These are phyloP conservation scores for Scolopax bukidnonensis DNA, from an alignment of 2,797 vertebrate species.

Conservation along the genomic window DNA sequence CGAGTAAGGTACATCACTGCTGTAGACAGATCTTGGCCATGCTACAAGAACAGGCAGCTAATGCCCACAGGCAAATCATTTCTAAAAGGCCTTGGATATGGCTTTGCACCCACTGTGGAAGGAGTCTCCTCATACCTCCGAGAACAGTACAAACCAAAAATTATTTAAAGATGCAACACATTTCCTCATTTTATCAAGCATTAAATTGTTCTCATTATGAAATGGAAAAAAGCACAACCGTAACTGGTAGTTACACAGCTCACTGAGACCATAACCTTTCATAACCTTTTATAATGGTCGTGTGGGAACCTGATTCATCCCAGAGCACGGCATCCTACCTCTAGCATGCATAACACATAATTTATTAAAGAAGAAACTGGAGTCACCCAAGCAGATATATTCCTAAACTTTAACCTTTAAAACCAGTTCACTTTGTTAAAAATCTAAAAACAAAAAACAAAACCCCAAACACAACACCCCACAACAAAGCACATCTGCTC, in stretches of 20 bases:
- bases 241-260: neutral
- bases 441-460: neutral
- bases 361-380: conserved; percentile 53
- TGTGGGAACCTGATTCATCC: conserved; percentile 34
- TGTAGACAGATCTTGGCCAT: neutral
- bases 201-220: neutral
- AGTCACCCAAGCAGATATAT: conserved; percentile 57
- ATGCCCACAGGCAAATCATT: neutral
- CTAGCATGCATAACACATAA: conserved; percentile 12
- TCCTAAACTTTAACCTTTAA: conserved; percentile 47
- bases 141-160: neutral
- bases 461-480: neutral
- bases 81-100: neutral
- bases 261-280: neutral
- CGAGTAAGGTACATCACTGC: neutral
- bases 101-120: neutral
- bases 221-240: neutral
- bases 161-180: neutral
- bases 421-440: conserved; percentile 36
- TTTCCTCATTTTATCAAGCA: neutral
- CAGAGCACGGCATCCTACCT: conserved; percentile 10
- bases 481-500: neutral
- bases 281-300: conserved; percentile 22
- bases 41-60: neutral
- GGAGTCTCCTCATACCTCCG: neutral